Evolutionary conservation across 2,113 vertebrate genomes (phyloP).

Genomic region (Lanius collurio): DNA sequence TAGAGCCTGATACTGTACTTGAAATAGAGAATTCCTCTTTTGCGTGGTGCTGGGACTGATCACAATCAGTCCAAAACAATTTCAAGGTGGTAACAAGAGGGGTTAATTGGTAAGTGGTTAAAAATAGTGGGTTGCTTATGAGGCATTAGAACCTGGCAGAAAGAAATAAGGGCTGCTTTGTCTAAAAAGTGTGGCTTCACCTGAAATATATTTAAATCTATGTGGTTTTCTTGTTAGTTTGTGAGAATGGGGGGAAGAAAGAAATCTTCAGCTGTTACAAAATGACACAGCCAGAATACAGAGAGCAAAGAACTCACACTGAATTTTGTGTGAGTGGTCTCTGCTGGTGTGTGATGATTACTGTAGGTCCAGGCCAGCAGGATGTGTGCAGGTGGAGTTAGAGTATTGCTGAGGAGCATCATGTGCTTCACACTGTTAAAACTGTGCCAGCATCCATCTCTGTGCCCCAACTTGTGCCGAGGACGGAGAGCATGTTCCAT

Average conservation of each 20-base stretch:
- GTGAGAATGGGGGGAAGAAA: neutral
- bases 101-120: neutral
- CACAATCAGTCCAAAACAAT: neutral
- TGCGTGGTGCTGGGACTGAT: rapidly evolving
- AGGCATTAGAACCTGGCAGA: neutral
- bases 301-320: neutral
- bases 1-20: neutral
- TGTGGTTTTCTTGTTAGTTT: neutral
- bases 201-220: neutral
- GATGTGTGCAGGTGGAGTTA: neutral
- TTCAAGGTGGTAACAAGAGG: neutral
- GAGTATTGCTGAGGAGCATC: neutral
- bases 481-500: neutral
- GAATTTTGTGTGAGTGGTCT: neutral
- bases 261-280: neutral
- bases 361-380: neutral
- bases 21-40: neutral
- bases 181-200: neutral
- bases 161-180: neutral
- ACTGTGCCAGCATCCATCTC: neutral
- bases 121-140: neutral
- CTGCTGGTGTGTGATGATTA: neutral
- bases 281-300: neutral
- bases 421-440: neutral
- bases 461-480: neutral